Conservation (phyloP, 1,140 invertebrate genomes). For the Lutraria rhynchaena region DNA sequence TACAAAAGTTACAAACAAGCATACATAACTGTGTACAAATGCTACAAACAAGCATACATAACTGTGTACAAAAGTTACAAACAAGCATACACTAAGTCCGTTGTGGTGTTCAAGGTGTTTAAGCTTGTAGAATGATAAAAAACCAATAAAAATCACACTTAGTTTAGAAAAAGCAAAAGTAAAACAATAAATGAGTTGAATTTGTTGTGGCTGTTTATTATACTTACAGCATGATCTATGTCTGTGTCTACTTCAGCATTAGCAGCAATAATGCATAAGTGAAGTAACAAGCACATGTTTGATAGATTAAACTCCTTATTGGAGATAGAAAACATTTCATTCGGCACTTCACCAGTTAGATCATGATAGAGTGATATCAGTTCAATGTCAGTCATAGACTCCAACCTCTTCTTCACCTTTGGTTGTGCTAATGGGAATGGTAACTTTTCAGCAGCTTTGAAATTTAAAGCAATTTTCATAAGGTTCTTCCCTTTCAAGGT, state of each 20-base stretch:
- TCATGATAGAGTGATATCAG: background rate
- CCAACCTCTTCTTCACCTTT: background rate
- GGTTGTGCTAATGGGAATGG: background rate
- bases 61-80: too few species aligned
- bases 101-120: too few species aligned
- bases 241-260: background rate
- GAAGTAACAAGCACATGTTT: background rate
- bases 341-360: slow-evolving; percentile 8
- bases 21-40: too few species aligned
- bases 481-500: slow-evolving; percentile 10
- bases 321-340: slow-evolving; percentile 8
- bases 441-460: background rate
- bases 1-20: too few species aligned
- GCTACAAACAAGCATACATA: too few species aligned
- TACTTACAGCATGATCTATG: too few species aligned
- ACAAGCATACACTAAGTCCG: too few species aligned
- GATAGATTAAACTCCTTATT: background rate
- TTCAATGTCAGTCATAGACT: background rate
- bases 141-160: too few species aligned
- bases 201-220: too few species aligned
- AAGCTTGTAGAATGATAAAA: too few species aligned
- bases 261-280: background rate
- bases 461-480: slow-evolving; percentile 14
- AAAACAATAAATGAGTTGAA: too few species aligned
- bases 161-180: too few species aligned